Base-by-base conservation (phyloP, 2,113 vertebrate genomes). In the Neomonachus schauinslandi region DNA sequence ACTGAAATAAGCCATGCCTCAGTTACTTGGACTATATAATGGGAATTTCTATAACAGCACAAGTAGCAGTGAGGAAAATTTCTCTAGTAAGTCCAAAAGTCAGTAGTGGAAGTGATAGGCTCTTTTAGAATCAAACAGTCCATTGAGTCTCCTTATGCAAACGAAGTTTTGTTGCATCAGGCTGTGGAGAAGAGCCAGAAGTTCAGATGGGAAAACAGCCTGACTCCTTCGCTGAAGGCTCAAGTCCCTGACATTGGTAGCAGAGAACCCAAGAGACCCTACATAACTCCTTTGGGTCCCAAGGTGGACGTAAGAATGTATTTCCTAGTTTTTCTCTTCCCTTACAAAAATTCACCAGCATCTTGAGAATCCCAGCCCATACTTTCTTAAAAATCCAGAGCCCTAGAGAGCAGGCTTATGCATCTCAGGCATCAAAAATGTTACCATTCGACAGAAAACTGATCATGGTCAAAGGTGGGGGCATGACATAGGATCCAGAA, bases 401-500 rank as follows among this genome's bases (percentile, higher is more conserved):
- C 33, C 22, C 53, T 18, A 67, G 36, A 88, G 33, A 61, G 86
- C 85, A 77, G 26, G 26, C 4, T 65, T 33, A 36, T 36, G 24
- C 2, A 8, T 39, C 39, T 79, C 16, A 57, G 26, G 39, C 7
- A 94, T 24, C 13, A 18, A 67, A 88, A 94, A 74, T 57, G 33
- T 63, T 49, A 36, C 49, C 46, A 31, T 10, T 57, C 51, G 39
- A 39, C 71, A 33, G 16, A 95, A 93, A 91, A 82, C 26, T 0
- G 11, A 36, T 24, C 5, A 1, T 57, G 19, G 24, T 36, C 31
- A 77, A 94, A 79, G 42, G 15, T 22, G 7, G 79, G 21, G 42
- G 5, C 28, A 65, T 63, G 74, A 82, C 96, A 96, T 53, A 77
- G n/a, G 71, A 97, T 26, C 95, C 46, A 28, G 10, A 89, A 96